phyloP scores from a whole-genome alignment of 2,797 vertebrate species.

The Valencia hispanica region DNA sequence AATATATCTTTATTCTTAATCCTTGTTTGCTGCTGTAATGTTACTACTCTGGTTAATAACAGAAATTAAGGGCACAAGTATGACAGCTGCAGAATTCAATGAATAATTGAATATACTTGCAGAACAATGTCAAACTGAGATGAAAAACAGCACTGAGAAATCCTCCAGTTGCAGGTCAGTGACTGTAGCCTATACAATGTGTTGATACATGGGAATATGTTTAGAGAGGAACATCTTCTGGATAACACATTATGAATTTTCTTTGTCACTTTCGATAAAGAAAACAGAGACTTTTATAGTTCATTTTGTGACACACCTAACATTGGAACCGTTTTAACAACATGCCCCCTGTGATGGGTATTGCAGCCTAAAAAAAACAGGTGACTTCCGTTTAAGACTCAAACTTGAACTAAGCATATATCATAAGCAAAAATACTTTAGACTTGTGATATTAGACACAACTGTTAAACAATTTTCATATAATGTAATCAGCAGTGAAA shows the following conservation, averaged over 20 bases:
- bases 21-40: not conserved
- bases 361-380: not conserved
- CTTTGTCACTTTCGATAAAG: not conserved
- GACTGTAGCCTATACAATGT: no score
- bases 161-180: not conserved
- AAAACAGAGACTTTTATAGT: not conserved
- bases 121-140: not conserved
- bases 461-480: not conserved
- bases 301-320: no score
- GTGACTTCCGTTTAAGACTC: not conserved
- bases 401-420: not conserved
- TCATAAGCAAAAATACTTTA: not conserved
- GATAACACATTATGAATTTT: not conserved
- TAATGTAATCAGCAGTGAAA: not conserved
- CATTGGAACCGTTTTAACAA: no score
- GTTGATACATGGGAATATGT: not conserved
- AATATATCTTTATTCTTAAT: not conserved
- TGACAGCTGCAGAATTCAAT: not conserved
- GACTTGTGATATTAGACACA: not conserved
- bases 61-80: not conserved
- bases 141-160: not conserved
- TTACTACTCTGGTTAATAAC: not conserved
- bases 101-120: not conserved
- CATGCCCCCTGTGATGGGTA: no score
- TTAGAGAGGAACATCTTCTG: not conserved